These are phyloP conservation scores for Cromileptes altivelis DNA, from an alignment of 2,113 vertebrate species.

Conservation along the genomic window DNA sequence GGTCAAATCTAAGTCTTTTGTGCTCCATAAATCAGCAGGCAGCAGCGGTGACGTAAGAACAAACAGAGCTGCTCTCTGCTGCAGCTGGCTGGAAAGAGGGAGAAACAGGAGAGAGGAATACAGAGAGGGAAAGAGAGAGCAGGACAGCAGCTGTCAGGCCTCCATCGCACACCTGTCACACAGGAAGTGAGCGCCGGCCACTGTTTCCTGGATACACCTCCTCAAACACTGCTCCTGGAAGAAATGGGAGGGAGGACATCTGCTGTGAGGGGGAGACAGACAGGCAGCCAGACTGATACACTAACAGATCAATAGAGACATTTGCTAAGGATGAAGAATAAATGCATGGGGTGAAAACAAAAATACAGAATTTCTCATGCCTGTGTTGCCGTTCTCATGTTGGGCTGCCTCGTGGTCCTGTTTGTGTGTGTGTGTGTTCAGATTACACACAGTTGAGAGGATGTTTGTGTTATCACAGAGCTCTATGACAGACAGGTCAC, in stretches of 20 bases:
- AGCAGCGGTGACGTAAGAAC: conserved; percentile 81
- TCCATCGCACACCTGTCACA: conserved; percentile 86
- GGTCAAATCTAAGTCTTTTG: conserved; percentile 83
- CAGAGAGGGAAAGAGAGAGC: conserved; percentile 68
- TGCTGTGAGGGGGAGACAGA: conserved; percentile 55
- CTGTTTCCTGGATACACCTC: conserved; percentile 87
- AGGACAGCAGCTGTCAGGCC: conserved; percentile 86
- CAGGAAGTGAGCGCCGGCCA: conserved; percentile 84
- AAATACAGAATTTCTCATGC: conserved; percentile 31
- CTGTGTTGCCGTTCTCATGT: conserved; percentile 32
- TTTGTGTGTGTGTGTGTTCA: conserved; percentile 25
- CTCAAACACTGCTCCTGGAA: conserved; percentile 81
- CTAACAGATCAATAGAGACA: conserved; percentile 52
- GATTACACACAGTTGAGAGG: conserved; percentile 58
- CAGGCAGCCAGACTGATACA: conserved; percentile 16
- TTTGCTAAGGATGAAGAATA: conserved; percentile 28
- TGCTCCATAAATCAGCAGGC: conserved; percentile 83
- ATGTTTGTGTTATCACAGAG: conserved; percentile 80
- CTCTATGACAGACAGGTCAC: conserved; percentile 78
- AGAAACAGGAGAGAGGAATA: conserved; percentile 67
- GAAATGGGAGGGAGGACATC: conserved; percentile 72
- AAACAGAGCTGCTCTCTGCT: conserved; percentile 81
- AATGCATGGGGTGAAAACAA: conserved; percentile 21
- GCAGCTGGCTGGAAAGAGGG: conserved; percentile 81
- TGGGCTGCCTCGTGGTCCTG: not conserved